Base-by-base conservation (phyloP, 2,888 invertebrate genomes). In the Hymenopus coronatus region DNA sequence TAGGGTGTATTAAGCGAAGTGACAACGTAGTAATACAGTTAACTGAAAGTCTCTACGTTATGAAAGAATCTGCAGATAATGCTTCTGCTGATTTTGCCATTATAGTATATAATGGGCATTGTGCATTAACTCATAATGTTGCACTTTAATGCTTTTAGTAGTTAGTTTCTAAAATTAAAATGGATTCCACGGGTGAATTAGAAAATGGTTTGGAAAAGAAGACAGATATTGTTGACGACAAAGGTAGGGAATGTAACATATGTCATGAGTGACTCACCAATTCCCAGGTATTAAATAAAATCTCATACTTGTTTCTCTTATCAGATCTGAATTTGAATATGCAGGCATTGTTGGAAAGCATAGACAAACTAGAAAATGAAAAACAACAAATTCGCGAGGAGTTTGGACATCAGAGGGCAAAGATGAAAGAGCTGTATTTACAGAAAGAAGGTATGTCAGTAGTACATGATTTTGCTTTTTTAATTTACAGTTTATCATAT, bases 381-480 rank as follows among this genome's bases (percentile, higher is more conserved):
- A 96, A 96, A 91, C 94, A 94, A 91, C 95, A 96, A 92, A 95
- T 97, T 92, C 96, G 97, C 92, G 97, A 96, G 91, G 98, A 98
- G 93, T 99, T 98, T 94, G 97, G 98, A 92, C 94, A 95, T 90
- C 98, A 98, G 93, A 95, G 98, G 91, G 98, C 98, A 82, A 97
- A 97, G 94, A 96, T 99, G 95, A 98, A 97, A 94, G 98, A 98
- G 92, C 94, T 99, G 89, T 98, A 97, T 94, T 95, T 98, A 92
- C 98, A 98, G 93, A 98, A 98, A 95, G 98, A 99, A 96, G 97
- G 97, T 97, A 94, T 85, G 81, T 28, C 28, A 40, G 40, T 2
- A 40, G 40, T 88, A 20, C 25, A 70, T 70, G 40, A 9, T 70
- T 70, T 70, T 20, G 25, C 54, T 1, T 70, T 20, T 70, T 20